Base-by-base conservation (phyloP, 2,888 invertebrate genomes). In the Dexiosoma caninum region DNA sequence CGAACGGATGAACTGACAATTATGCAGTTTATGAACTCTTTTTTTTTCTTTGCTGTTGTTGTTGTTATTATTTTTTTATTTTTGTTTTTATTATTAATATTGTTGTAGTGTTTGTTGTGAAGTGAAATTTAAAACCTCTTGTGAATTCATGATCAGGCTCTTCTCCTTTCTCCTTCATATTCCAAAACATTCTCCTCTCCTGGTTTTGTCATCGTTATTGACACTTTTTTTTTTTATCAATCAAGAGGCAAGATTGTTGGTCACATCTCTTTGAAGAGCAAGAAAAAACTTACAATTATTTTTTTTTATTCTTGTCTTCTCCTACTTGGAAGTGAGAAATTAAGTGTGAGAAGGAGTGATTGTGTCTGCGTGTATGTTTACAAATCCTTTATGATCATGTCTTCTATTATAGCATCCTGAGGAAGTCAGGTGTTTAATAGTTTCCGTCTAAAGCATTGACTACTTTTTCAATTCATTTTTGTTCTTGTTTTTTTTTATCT, bases 381-480 rank as follows among this genome's bases (percentile, higher is more conserved):
- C 32, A 46, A 70, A 81, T 76, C 62, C 76, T 78, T 62, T 70
- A 42, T 42, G 66, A 51, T 51, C n/a, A 8, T 12, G 37, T 27
- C 16, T 62, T 42, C 64, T 59, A 64, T 72, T 72, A 49, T 69
- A 69, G 87, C 88, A 88, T 88, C 88, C 89, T 88, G 87, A 87
- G 88, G 89, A 88, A 88, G 88, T 88, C 89, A 88, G 87, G 88
- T 88, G 88, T 84, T 86, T 88, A 88, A 88, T 88, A 88, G 86
- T 88, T 88, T 88, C 89, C 88, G 88, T 85, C 86, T 85, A 85
- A 62, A 66, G 30, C 70, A 51, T 66, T 82, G 82, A 66, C 66
- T 82, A 80, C 46, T 60, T 72, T 27, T 21, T 60, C 14, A 46
- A 23, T 40, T 49, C 3, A 14, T 30, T 40, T 19, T 30, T 32